phyloP scores from a whole-genome alignment of 2,888 invertebrate genomes.

The Tuberolachnus salignus region DNA sequence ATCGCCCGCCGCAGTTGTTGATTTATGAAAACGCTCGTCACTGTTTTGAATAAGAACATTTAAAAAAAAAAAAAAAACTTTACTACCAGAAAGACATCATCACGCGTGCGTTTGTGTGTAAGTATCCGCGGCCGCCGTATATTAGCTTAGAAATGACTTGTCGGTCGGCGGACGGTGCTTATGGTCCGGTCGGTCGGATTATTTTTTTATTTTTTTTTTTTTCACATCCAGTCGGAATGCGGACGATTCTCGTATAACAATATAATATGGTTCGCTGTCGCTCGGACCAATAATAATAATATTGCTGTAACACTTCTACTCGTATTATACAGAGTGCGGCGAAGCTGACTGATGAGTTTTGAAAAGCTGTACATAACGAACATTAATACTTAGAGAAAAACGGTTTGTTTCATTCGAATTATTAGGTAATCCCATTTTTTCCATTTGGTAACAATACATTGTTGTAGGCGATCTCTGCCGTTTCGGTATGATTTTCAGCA shows the following conservation, averaged over 20 bases:
- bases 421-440: too few relatives aligned
- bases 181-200: constrained; percentile 22
- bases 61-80: too few relatives aligned
- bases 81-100: neutral
- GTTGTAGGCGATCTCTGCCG: too few relatives aligned
- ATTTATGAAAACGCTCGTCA: constrained; percentile 43
- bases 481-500: too few relatives aligned
- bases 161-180: constrained; percentile 11
- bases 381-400: too few relatives aligned
- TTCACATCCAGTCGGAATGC: constrained; percentile 3
- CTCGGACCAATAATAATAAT: neutral
- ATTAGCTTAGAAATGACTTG: constrained; percentile 19
- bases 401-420: too few relatives aligned
- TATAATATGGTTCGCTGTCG: neutral
- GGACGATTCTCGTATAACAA: constrained; percentile 6
- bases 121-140: neutral
- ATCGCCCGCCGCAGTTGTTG: neutral
- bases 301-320: too few relatives aligned
- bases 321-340: too few relatives aligned
- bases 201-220: too few relatives aligned
- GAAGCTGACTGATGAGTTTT: too few relatives aligned
- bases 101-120: neutral
- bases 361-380: too few relatives aligned
- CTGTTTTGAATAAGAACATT: constrained; percentile 46
- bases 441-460: too few relatives aligned